These are phyloP conservation scores for Dicrostonyx torquatus DNA, from an alignment of 2,797 vertebrate genomes.

Conservation along the genomic window DNA sequence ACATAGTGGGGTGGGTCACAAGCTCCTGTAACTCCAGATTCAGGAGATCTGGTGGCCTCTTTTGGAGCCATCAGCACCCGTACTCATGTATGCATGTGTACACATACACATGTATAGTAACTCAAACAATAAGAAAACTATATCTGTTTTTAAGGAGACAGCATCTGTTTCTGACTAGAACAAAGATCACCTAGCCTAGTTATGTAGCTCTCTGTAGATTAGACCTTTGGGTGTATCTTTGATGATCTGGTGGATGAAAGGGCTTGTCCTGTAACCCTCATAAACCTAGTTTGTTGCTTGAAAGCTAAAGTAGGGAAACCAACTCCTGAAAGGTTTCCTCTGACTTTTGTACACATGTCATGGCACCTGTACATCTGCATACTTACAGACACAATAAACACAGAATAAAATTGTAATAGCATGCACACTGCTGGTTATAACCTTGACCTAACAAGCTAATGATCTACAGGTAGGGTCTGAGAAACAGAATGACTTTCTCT, in stretches of 20 bases:
- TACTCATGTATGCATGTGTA: not conserved
- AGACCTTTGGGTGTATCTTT: not conserved
- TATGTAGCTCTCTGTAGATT: not conserved
- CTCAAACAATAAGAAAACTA: not conserved
- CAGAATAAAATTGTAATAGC: not conserved
- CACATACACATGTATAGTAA: not conserved
- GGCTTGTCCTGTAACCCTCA: not conserved
- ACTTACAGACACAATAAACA: not conserved
- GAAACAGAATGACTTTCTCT: not conserved
- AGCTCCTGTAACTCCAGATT: not conserved
- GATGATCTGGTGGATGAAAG: not conserved
- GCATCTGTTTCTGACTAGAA: not conserved
- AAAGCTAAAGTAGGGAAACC: not conserved
- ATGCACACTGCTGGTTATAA: not conserved
- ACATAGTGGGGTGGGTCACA: not conserved
- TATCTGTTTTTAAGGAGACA: not conserved
- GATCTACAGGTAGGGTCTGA: not conserved
- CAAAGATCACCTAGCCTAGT: not conserved
- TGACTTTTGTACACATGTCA: not conserved
- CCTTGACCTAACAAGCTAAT: not conserved
- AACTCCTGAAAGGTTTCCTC: not conserved
- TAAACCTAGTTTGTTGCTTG: not conserved
- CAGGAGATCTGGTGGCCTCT: not conserved
- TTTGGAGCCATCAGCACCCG: not conserved
- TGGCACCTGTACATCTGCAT: not conserved